These are phyloP conservation scores for Ctenosaura bakeri DNA, from an alignment of 2,797 vertebrate genomes.

Conservation along the genomic window DNA sequence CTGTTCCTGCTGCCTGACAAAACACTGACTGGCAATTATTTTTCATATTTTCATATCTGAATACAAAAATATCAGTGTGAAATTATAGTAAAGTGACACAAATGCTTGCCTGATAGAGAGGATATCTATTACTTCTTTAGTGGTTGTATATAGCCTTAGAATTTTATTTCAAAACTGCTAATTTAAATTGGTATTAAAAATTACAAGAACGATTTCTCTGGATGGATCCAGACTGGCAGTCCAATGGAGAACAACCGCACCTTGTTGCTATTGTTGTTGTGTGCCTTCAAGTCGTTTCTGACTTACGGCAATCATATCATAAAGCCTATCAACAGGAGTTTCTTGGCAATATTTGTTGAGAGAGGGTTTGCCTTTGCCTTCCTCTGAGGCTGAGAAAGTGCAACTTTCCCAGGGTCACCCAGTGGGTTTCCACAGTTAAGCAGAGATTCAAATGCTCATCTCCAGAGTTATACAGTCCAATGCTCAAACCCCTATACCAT, in stretches of 20 bases:
- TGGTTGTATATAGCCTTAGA: neutral
- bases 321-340: too few species aligned
- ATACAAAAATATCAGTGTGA: neutral
- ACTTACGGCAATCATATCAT: too few species aligned
- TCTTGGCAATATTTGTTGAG: too few species aligned
- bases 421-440: too few species aligned
- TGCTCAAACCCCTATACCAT: too few species aligned
- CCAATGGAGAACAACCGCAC: accelerated
- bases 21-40: neutral
- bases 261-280: neutral
- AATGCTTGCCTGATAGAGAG: neutral
- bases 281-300: too few species aligned
- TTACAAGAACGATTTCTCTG: neutral
- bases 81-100: neutral
- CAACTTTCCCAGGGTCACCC: too few species aligned
- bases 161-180: neutral
- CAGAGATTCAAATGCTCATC: too few species aligned
- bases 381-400: neutral
- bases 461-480: too few species aligned
- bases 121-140: neutral
- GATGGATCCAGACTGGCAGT: neutral
- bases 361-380: too few species aligned
- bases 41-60: neutral
- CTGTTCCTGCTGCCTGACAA: neutral
- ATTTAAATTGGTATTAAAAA: neutral